Evolutionary conservation across 23 tunicate species (phyloP), one percentile per base, ranked within the genome.

Genomic region (Diplosoma virens): DNA sequence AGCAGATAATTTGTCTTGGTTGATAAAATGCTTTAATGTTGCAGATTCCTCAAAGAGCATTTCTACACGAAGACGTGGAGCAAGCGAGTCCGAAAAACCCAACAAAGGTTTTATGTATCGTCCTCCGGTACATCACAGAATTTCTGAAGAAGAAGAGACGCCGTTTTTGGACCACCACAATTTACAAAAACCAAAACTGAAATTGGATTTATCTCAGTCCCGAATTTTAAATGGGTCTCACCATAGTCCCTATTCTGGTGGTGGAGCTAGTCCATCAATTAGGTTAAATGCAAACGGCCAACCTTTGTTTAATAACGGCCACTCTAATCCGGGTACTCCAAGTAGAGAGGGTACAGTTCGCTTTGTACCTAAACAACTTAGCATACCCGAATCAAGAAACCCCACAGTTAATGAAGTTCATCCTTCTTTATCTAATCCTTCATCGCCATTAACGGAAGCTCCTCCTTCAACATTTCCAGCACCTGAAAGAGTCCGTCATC

Each of bases 321-420:
- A 67, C 36, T 67, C 74, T 3, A 67, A 7, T 11, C 74, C 74
- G 17, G 23, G 17, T 5, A 67, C 74, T 35, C 74, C 74, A 17
- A 67, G 35, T 2, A 34, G 74, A 34, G 74, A 67, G 7, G 3
- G 28, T 4, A 26, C 69, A 3, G 23, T 18, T 4, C 69, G 35
- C 35, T 61, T 61, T 61, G 21, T 27, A 2, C 35, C 69, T 7
- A 34, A 61, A 61, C 69, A 61, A n/a, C 17, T 34, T 7, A 29
- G 69, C 6, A 27, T 61, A 5, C 63, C 63, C 6, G 69, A 61
- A 29, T 14, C 9, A 9, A 41, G 9, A 9, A 41, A 41, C 50
- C 50, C 23, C 23, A 4, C 23, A 4, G 23, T 9, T 4, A 55
- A 11, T 55, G 61, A 63, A 4, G 34, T 16, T 26, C 28, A 17